Evolutionary conservation across 2,113 vertebrate genomes (phyloP).

Genomic region (Willisornis vidua): DNA sequence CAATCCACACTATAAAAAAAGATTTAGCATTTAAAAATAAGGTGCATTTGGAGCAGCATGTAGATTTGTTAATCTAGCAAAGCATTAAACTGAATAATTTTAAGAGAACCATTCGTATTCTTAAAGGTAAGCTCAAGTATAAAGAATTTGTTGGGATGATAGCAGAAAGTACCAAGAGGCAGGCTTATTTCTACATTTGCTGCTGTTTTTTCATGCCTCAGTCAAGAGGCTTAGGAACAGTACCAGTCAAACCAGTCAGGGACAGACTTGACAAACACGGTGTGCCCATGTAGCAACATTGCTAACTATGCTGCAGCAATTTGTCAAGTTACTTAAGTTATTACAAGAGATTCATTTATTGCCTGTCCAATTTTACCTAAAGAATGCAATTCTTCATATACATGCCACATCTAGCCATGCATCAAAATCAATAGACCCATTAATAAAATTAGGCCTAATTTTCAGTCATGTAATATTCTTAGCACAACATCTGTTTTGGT

Average conservation of each 20-base stretch:
- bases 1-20: background rate
- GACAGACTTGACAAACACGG: background rate
- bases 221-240: background rate
- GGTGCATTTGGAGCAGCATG: background rate
- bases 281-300: background rate
- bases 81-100: background rate
- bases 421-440: background rate
- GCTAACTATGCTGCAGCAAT: background rate
- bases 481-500: slow-evolving; percentile 34
- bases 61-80: background rate
- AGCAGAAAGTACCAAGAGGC: background rate
- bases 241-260: background rate
- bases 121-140: rapidly evolving
- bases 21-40: background rate
- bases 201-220: background rate
- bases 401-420: background rate
- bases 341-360: background rate
- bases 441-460: slow-evolving; percentile 16
- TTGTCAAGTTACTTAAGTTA: background rate
- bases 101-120: background rate
- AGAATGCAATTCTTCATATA: background rate
- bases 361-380: background rate
- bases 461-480: slow-evolving; percentile 32
- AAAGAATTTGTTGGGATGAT: background rate
- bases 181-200: background rate